phyloP scores from a whole-genome alignment of 2,113 vertebrate species.

The Spea multiplicata region DNA sequence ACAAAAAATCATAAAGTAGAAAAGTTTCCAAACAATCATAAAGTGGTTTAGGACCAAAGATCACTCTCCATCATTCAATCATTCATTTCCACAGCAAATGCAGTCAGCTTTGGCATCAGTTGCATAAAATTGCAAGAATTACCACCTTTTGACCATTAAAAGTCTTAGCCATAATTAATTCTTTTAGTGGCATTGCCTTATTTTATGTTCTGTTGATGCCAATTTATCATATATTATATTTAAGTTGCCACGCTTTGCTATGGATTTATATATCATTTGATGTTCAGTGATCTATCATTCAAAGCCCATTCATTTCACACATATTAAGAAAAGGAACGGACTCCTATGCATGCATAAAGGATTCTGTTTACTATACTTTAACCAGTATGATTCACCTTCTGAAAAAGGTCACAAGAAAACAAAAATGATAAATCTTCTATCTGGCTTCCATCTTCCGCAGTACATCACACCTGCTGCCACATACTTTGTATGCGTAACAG shows the following conservation, averaged over 20 bases:
- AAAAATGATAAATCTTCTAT: not conserved
- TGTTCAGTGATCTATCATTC: not conserved
- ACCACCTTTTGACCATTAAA: too few species aligned
- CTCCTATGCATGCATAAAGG: not conserved
- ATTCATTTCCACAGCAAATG: too few species aligned
- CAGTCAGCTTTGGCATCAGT: too few species aligned
- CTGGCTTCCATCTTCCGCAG: not conserved
- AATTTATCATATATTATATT: not conserved
- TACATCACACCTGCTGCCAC: not conserved
- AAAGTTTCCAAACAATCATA: too few species aligned
- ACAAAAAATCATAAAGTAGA: too few species aligned
- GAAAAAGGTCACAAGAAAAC: not conserved
- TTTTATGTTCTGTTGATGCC: not conserved
- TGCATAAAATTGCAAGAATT: too few species aligned
- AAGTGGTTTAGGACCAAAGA: too few species aligned
- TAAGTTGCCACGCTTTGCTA: not conserved
- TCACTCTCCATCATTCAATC: too few species aligned
- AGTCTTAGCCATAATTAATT: too few species aligned
- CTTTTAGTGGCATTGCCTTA: too few species aligned
- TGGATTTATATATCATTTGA: not conserved
- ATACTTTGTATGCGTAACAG: not conserved
- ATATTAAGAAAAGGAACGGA: not conserved
- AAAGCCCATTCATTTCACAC: not conserved
- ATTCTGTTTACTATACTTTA: not conserved
- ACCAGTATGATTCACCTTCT: not conserved